A percentile compares a stretch with the other conserved stretches of the same genome.
These are phyloP conservation scores for Myrmecobius fasciatus DNA, from an alignment of 2,113 vertebrate genomes.

Conservation along the genomic window DNA sequence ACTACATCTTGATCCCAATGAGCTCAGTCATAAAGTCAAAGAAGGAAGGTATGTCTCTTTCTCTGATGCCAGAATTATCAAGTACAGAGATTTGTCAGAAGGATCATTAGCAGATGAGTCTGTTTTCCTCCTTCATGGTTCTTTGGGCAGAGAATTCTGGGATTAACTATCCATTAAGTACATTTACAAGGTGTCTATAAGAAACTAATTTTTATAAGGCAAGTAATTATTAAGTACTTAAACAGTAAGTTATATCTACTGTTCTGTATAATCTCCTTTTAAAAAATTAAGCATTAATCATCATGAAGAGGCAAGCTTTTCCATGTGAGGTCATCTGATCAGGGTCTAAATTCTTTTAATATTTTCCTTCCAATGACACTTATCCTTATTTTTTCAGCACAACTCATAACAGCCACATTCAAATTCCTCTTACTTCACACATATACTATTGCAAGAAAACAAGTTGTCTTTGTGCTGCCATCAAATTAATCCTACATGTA, in stretches of 20 bases:
- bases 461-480: neutral
- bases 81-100: slow-evolving; percentile 39
- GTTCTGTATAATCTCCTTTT: neutral
- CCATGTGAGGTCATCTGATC: neutral
- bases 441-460: neutral
- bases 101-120: slow-evolving; percentile 26
- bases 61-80: neutral
- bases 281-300: neutral
- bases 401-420: neutral
- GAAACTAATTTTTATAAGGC: slow-evolving; percentile 23
- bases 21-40: neutral
- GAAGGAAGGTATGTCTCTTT: neutral
- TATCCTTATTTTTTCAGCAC: neutral
- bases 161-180: slow-evolving; percentile 54
- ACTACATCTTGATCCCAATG: neutral
- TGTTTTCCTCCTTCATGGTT: slow-evolving; percentile 23
- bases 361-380: neutral
- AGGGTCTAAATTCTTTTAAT: neutral
- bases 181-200: slow-evolving; percentile 27
- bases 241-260: slow-evolving; percentile 16
- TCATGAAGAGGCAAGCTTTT: neutral
- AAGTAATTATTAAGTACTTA: slow-evolving; percentile 40
- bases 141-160: slow-evolving; percentile 51
- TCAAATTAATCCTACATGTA: neutral
- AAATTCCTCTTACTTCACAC: neutral